Percentiles rank a stretch among this genome's conserved stretches.
These are phyloP conservation scores for Toxonevra muliebris DNA, from an alignment of 2,888 invertebrate species.

Conservation along the genomic window DNA sequence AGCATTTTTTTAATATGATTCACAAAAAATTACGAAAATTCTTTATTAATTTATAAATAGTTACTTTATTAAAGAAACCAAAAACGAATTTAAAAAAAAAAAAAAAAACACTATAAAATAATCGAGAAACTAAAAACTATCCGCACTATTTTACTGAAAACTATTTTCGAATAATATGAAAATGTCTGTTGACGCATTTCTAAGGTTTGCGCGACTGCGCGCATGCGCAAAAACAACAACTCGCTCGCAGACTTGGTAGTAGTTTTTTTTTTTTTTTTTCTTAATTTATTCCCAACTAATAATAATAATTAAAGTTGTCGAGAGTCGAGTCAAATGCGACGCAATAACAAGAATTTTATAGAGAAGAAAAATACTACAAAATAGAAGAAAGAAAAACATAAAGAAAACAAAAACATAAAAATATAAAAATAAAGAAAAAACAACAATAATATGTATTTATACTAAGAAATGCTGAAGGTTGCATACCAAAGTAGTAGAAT, in stretches of 20 bases:
- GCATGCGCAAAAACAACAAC: slow-evolving; percentile 4
- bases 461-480: slow-evolving; percentile 16
- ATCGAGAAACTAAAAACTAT: no score
- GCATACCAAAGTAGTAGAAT: slow-evolving; percentile 22
- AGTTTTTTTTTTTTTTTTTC: not conserved
- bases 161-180: no score
- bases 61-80: no score
- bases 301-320: no score
- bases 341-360: not conserved
- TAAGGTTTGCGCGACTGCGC: no score
- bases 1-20: no score
- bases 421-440: slow-evolving; percentile 3
- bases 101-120: not conserved
- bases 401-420: not conserved
- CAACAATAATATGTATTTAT: not conserved
- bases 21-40: no score
- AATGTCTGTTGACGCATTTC: no score
- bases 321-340: no score
- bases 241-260: slow-evolving; percentile 6
- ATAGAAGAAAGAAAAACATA: slow-evolving; percentile 10
- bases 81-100: not conserved
- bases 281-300: no score
- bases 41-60: no score
- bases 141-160: no score
- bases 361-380: slow-evolving; percentile 9